Conservation (phyloP, 2,797 vertebrate genomes). For the Morelia viridis region DNA sequence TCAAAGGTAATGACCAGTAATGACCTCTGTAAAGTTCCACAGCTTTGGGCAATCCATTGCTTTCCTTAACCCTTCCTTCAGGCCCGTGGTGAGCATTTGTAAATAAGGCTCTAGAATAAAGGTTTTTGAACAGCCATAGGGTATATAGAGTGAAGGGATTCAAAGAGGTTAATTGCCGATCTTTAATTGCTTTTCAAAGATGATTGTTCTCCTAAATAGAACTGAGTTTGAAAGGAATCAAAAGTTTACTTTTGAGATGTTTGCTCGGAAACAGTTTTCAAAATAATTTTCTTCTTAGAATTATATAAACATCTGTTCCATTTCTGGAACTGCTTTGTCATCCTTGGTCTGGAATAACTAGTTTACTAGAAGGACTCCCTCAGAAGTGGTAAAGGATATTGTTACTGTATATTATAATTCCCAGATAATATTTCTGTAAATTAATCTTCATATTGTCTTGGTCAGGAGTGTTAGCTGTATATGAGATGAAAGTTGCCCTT, state of each 20-base stretch:
- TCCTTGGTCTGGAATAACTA: neutral
- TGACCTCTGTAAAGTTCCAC: neutral
- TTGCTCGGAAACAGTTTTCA: neutral
- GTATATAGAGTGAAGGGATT: neutral
- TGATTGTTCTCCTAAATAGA: neutral
- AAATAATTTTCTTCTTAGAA: neutral
- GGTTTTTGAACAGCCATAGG: constrained; percentile 41
- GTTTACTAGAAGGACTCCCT: neutral
- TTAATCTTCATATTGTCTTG: neutral
- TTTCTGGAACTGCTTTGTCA: neutral
- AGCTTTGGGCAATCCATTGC: constrained; percentile 3
- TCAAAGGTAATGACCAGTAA: constrained; percentile 26
- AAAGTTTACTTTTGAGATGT: neutral
- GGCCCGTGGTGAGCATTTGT: constrained; percentile 3
- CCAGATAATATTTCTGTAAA: neutral
- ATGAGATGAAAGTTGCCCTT: neutral
- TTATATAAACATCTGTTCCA: neutral
- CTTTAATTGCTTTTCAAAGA: neutral
- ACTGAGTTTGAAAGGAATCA: neutral
- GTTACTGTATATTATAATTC: neutral
- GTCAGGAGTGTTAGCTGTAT: neutral
- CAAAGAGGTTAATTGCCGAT: neutral
- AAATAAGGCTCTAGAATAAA: constrained; percentile 47
- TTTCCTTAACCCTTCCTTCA: constrained; percentile 22
- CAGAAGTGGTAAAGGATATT: neutral